Base-by-base conservation (phyloP, 1,140 invertebrate genomes). In the Diorhabda elongata region DNA sequence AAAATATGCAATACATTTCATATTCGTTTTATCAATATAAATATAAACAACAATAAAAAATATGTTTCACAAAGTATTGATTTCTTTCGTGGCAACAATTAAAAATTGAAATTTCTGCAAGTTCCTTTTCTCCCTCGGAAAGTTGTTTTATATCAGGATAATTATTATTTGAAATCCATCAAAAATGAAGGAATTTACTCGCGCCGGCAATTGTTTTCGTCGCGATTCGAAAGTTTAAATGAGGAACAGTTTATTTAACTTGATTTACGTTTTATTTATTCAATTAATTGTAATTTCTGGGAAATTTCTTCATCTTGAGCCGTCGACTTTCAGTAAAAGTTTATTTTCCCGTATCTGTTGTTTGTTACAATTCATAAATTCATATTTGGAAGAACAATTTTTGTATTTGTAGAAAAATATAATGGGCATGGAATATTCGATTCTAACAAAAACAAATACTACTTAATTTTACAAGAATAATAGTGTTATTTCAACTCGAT, bases 221-320 rank as follows among this genome's bases (percentile, higher is more conserved):
- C 47, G 47, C 47, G 47, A 52, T n/a, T 52, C n/a, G 47, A 52
- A 52, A 52, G 47, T 52, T 52, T 52, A 52, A 52, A 52, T 52
- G 47, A n/a, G n/a, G n/a, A 52, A 52, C 47, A 52, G 47, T 52
- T 52, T 52, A 52, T 52, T 52, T 52, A 52, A 52, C 47, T 52
- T 52, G 47, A 52, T 52, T 52, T 52, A 52, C n/a, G 47, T 52
- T 52, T 52, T 52, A 52, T 52, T 52, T 52, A 52, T 52, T 52
- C 4, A 52, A 52, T 52, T 52, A 52, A 52, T 52, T n/a, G 47
- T 52, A 52, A 52, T 52, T n/a, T 8, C 47, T 52, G 47, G 4
- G 47, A n/a, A n/a, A 52, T 52, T 52, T 52, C n/a, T n/a, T 52
- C n/a, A 52, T 52, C 47, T 52, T 52, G 6, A n/a, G 4, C 47